These are phyloP conservation scores for Heterodera schachtii DNA, from an alignment of 1,140 invertebrate genomes.

Conservation along the genomic window DNA sequence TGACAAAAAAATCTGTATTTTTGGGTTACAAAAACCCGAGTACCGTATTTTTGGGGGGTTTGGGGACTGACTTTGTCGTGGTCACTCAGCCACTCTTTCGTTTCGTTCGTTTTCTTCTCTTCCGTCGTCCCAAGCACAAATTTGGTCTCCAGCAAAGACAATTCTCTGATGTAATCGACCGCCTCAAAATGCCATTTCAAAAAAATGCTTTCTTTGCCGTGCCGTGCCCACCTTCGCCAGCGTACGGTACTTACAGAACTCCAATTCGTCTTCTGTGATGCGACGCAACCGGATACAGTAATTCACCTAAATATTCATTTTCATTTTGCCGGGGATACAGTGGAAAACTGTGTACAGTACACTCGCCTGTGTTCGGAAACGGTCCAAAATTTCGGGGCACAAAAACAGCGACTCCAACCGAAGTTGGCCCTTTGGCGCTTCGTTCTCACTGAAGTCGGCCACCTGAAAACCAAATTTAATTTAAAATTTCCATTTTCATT, in stretches of 20 bases:
- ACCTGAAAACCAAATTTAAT: neutral
- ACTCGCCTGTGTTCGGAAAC: constrained; percentile 37
- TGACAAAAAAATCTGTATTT: too few species aligned
- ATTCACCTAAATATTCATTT: constrained; percentile 24
- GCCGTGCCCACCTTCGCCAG: constrained; percentile 52
- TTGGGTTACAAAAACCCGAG: too few species aligned
- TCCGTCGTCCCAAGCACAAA: neutral
- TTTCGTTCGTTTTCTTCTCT: neutral
- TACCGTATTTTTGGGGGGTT: too few species aligned
- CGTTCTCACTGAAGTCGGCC: constrained; percentile 50
- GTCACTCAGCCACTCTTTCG: neutral
- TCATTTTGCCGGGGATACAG: neutral
- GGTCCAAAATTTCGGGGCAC: constrained; percentile 40
- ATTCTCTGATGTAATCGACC: constrained; percentile 23
- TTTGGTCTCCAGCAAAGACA: constrained; percentile 18
- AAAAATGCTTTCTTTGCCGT: neutral
- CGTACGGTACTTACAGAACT: constrained; percentile 55
- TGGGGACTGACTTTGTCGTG: constrained; percentile 16
- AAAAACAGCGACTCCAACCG: constrained; percentile 36
- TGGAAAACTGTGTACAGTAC: too few species aligned
- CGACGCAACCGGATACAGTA: constrained; percentile 53
- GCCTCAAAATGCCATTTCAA: neutral
- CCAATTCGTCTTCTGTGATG: constrained; percentile 53
- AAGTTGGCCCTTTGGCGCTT: constrained; percentile 37
- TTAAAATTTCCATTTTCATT: neutral